Evolutionary conservation across 2,797 vertebrate genomes (phyloP).

Genomic region (Macroramphosus scolopax): DNA sequence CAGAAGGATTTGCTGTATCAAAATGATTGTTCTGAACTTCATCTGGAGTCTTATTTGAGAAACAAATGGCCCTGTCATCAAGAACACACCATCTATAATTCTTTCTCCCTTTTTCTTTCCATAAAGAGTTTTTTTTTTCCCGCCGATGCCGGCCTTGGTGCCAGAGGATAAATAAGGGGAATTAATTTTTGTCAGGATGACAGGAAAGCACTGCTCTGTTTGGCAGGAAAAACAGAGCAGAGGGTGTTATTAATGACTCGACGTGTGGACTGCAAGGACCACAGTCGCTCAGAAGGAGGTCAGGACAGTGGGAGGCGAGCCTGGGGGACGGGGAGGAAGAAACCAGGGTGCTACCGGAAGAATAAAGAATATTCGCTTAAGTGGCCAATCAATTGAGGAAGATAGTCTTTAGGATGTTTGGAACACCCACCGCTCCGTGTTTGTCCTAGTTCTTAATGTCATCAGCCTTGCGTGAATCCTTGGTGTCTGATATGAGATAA

Average conservation of each 20-base stretch:
- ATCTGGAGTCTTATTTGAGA: conserved; percentile 59
- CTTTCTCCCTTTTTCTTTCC: conserved; percentile 55
- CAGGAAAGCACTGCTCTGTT: conserved; percentile 70
- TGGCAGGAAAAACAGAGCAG: conserved; percentile 69
- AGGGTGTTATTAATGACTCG: conserved; percentile 70
- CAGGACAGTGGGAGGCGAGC: conserved; percentile 56
- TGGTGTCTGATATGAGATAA: too few species aligned
- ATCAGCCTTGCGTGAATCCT: conserved; percentile 18
- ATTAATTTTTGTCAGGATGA: conserved; percentile 79
- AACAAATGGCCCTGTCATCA: conserved; percentile 69
- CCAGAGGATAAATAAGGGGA: conserved; percentile 79
- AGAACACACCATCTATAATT: conserved; percentile 71
- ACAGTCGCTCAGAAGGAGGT: conserved; percentile 66
- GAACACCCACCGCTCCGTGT: conserved; percentile 29
- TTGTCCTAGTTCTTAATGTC: conserved; percentile 42
- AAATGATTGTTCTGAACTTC: conserved; percentile 68
- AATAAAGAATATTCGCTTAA: conserved; percentile 56
- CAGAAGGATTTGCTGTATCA: conserved; percentile 48
- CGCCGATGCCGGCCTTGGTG: conserved; percentile 67
- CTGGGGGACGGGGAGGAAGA: conserved; percentile 21
- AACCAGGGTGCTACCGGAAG: conserved; percentile 33
- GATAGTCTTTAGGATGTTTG: conserved; percentile 23
- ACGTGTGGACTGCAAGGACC: conserved; percentile 70
- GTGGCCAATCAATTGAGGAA: conserved; percentile 41
- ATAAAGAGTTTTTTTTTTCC: conserved; percentile 76